Evolutionary conservation across 2,888 invertebrate species (phyloP), one percentile per base, ranked within the genome.

Genomic region (Perizoma flavofasciatum): DNA sequence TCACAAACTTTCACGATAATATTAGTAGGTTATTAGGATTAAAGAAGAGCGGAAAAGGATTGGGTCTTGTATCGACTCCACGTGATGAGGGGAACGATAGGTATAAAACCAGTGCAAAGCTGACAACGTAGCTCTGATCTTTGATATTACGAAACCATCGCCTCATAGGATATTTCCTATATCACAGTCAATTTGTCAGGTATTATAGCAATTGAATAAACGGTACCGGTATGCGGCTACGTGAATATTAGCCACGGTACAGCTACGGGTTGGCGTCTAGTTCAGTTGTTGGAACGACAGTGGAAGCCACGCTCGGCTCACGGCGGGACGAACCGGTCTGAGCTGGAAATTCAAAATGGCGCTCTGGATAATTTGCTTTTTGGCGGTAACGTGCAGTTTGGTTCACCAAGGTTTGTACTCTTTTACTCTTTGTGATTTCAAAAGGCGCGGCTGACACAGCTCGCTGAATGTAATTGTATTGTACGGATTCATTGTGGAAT

Each of bases 171-270:
- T 61, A 74, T 73, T 71, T 72, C 74, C 72, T 75, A 77, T 74
- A 78, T 74, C 76, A 69, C 71, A 75, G 72, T 52, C 84, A 85
- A 87, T 87, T 87, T 84, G 77, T 76, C 69, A 75, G 73, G 73
- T 78, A 81, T 84, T 81, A 83, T 70, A 69, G 69, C 87, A 89
- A 89, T 89, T 89, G 90, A 78, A 89, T 89, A 89, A 89, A 77
- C 82, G 82, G 73, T 74, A 49, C 44, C 41, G 41, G 7, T 6
- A n/a, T 11, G 49, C 33, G 53, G 54, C 56, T 58, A 61, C 40
- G 35, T 44, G 58, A 55, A 60, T 48, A 44, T 46, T 47, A 51
- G 44, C 11, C 35, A 7, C 7, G 40, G 55, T 49, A 55, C n/a
- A 7, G 6, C 34, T 9, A n/a, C 32, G 35, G 11, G 44, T 11